A percentile compares a stretch with the other conserved stretches of the same genome.
Evolutionary conservation across 2,888 invertebrate genomes (phyloP).

Genomic region (Stegana nigrithorax): DNA sequence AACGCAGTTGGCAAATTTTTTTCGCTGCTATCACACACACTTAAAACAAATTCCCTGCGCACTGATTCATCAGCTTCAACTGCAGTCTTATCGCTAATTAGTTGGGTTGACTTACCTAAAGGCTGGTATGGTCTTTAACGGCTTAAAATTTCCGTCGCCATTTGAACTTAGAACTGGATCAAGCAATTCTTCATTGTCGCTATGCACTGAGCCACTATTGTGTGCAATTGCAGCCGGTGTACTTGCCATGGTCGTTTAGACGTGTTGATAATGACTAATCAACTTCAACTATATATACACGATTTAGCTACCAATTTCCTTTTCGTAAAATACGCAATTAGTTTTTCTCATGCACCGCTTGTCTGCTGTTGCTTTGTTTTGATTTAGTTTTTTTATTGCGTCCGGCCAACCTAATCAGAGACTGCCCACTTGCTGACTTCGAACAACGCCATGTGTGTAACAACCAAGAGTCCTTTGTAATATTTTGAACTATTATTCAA

Average conservation of each 20-base stretch:
- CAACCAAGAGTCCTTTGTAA: too few species aligned
- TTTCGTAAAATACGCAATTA: constrained; percentile 8
- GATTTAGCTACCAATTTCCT: constrained; percentile 32
- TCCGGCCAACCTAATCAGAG: background rate
- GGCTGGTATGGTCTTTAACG: constrained; percentile 62
- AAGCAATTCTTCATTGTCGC: constrained; percentile 56
- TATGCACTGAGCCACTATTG: constrained; percentile 24
- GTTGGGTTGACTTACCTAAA: constrained; percentile 55
- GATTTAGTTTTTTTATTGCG: background rate
- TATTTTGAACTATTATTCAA: too few species aligned
- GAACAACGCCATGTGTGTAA: too few species aligned
- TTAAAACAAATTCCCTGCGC: background rate
- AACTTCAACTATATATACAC: too few species aligned
- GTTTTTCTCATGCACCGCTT: constrained; percentile 21
- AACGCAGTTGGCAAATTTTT: too few species aligned
- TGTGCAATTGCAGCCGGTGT: constrained; percentile 29
- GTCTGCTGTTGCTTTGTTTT: constrained; percentile 23
- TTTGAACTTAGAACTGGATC: constrained; percentile 64
- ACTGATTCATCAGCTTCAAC: background rate
- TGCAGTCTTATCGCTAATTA: background rate
- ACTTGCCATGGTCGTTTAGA: background rate
- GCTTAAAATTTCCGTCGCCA: constrained; percentile 53
- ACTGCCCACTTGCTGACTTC: background rate
- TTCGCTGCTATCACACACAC: too few species aligned
- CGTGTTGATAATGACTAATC: background rate